Percentiles rank a stretch among this genome's conserved stretches.
Evolutionary conservation across 2,113 vertebrate genomes (phyloP).

Genomic region (Hystrix cristata): DNA sequence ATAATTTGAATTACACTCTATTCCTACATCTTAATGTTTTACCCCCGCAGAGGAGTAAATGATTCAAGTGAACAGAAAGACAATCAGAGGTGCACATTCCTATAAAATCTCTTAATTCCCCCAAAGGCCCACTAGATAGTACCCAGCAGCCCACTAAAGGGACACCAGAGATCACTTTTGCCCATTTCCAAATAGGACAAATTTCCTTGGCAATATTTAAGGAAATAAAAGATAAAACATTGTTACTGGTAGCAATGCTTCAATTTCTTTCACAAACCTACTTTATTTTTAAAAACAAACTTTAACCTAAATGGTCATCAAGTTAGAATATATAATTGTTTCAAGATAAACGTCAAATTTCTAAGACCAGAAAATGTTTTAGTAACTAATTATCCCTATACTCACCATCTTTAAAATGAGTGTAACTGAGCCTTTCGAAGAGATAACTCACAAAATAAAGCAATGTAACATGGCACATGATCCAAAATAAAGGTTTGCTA

Average conservation of each 20-base stretch:
- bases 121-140: not conserved
- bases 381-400: not conserved
- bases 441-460: slow-evolving; percentile 2
- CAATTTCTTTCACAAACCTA: not conserved
- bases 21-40: slow-evolving; percentile 34
- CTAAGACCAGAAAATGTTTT: not conserved
- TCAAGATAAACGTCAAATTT: not conserved
- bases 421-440: not conserved
- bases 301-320: not conserved
- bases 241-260: not conserved
- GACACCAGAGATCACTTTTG: not conserved
- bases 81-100: not conserved
- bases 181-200: not conserved
- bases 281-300: not conserved
- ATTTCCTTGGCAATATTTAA: not conserved
- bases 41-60: not conserved
- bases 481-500: not conserved
- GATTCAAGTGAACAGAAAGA: not conserved
- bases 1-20: not conserved
- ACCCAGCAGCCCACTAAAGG: not conserved
- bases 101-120: slow-evolving; percentile 2
- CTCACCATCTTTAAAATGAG: not conserved
- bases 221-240: not conserved
- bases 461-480: not conserved
- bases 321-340: not conserved